These are phyloP conservation scores for Caenorhabditis remanei DNA, from an alignment of 1,140 invertebrate genomes.

Conservation along the genomic window DNA sequence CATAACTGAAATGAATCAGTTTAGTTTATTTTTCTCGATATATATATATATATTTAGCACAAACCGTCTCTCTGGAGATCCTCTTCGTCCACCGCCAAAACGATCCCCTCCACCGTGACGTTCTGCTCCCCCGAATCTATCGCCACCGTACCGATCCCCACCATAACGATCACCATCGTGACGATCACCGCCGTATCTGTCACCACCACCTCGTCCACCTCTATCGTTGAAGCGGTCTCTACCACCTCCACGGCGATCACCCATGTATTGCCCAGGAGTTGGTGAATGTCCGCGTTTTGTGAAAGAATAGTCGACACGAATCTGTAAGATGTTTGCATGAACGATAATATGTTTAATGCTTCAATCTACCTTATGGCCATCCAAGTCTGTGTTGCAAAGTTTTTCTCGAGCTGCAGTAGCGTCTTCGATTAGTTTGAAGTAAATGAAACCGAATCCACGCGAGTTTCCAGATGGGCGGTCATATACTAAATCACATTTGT, in stretches of 20 bases:
- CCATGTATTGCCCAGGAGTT: conserved; percentile 97
- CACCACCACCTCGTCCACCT: conserved; percentile 62
- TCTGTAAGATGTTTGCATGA: conserved; percentile 79
- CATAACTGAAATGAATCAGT: neutral
- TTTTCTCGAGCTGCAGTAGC: conserved; percentile 93
- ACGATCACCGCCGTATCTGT: conserved; percentile 12
- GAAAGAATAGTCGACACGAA: conserved; percentile 95
- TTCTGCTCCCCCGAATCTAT: neutral
- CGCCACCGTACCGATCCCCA: conserved; percentile 22
- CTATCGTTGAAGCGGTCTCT: conserved; percentile 66
- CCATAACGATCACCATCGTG: neutral
- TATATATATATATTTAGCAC: neutral
- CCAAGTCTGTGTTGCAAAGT: conserved; percentile 92
- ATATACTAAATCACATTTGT: conserved; percentile 70
- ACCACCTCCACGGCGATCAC: conserved; percentile 78
- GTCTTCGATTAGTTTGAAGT: conserved; percentile 90
- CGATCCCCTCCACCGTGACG: neutral
- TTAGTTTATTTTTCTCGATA: neutral
- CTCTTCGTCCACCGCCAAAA: neutral
- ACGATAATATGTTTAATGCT: neutral
- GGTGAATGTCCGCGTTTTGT: conserved; percentile 96
- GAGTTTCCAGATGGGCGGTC: conserved; percentile 85
- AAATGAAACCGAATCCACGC: conserved; percentile 96
- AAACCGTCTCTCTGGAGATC: conserved; percentile 25
- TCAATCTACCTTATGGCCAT: conserved; percentile 78